A percentile compares a stretch with the other conserved stretches of the same genome.
phyloP scores from a whole-genome alignment of 2,797 vertebrate genomes.

The Epinephelus coioides region DNA sequence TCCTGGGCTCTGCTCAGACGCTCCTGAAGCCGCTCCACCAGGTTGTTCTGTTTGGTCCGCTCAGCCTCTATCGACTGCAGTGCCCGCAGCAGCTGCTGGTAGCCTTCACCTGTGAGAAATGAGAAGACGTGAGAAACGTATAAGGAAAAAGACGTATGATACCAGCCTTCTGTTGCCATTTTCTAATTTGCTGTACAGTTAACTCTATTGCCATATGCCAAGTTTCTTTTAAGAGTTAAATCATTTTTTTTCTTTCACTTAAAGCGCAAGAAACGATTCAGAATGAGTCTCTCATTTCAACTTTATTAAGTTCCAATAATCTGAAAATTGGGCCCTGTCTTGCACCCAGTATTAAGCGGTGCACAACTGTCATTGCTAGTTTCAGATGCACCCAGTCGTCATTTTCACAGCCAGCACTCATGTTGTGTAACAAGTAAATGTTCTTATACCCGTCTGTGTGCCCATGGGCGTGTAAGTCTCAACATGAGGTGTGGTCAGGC shows the following conservation, averaged over 20 bases:
- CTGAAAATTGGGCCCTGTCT: background rate
- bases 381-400: no score
- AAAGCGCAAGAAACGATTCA: background rate
- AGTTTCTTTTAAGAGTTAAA: no score
- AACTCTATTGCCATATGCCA: background rate
- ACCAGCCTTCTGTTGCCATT: background rate
- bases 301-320: background rate
- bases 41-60: conserved; percentile 79
- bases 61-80: conserved; percentile 87
- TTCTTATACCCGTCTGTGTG: no score
- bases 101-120: conserved; percentile 75
- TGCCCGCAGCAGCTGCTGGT: conserved; percentile 83
- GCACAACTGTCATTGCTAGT: no score
- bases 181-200: background rate
- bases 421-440: no score
- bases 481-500: no score
- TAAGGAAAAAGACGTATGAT: background rate
- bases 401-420: background rate
- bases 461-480: no score
- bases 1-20: conserved; percentile 87
- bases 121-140: background rate
- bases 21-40: conserved; percentile 83
- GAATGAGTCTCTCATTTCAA: background rate
- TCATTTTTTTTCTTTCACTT: background rate
- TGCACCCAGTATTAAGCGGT: no score